These are phyloP conservation scores for Cotesia congregata DNA, from an alignment of 2,888 invertebrate genomes.

Conservation along the genomic window DNA sequence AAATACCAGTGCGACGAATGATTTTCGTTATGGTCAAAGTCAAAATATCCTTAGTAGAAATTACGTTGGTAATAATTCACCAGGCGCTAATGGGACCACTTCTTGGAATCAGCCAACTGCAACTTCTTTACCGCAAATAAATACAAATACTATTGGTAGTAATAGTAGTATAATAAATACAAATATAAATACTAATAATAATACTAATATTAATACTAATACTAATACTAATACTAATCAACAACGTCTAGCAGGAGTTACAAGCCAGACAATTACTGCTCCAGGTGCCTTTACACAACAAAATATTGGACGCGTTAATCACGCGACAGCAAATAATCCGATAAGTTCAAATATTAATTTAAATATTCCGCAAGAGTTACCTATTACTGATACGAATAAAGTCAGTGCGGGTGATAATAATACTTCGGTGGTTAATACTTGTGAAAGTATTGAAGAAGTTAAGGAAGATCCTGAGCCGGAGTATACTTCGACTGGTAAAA, in stretches of 20 bases:
- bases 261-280: conserved; percentile 50
- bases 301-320: conserved; percentile 37
- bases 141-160: background rate
- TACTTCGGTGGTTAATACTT: background rate
- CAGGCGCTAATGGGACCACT: conserved; percentile 58
- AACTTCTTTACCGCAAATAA: conserved; percentile 53
- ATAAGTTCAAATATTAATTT: conserved; percentile 30
- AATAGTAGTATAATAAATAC: background rate
- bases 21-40: conserved; percentile 68
- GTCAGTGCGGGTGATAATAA: conserved; percentile 34
- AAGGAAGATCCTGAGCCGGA: conserved; percentile 68
- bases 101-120: conserved; percentile 58
- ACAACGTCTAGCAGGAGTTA: conserved; percentile 50
- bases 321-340: conserved; percentile 24
- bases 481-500: conserved; percentile 77
- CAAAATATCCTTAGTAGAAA: conserved; percentile 68
- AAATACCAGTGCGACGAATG: conserved; percentile 64
- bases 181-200: background rate
- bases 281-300: conserved; percentile 59
- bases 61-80: conserved; percentile 44
- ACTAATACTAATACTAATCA: background rate
- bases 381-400: background rate
- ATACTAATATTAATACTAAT: background rate
- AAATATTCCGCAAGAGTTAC: conserved; percentile 9
- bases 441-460: background rate